Conservation (phyloP, 2,888 invertebrate genomes). For the Byasa hedistus region DNA sequence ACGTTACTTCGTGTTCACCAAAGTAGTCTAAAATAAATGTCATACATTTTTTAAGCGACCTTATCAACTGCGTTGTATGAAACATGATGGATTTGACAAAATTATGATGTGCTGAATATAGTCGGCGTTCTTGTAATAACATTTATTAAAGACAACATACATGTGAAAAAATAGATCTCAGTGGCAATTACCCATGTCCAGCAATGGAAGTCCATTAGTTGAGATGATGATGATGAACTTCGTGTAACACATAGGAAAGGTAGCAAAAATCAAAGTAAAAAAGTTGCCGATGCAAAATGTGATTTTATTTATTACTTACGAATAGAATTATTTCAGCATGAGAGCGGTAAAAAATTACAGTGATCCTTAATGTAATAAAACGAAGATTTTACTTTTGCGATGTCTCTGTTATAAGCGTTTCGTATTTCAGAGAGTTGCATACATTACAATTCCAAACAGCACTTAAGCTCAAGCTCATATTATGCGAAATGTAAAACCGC, state of each 20-base stretch:
- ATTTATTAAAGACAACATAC: not conserved
- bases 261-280: too few relatives aligned
- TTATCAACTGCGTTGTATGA: not conserved
- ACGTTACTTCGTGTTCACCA: not conserved
- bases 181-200: too few relatives aligned
- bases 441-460: conserved; percentile 17
- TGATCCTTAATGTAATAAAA: not conserved
- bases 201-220: too few relatives aligned
- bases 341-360: not conserved
- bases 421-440: conserved; percentile 4
- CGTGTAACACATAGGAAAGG: too few relatives aligned
- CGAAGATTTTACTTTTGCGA: not conserved
- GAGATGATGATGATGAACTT: too few relatives aligned
- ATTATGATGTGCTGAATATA: not conserved
- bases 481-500: conserved; percentile 21
- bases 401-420: not conserved
- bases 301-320: too few relatives aligned
- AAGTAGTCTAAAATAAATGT: not conserved
- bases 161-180: too few relatives aligned
- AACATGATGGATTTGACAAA: not conserved
- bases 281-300: too few relatives aligned
- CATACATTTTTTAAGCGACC: not conserved
- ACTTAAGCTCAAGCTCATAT: conserved; percentile 10
- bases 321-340: too few relatives aligned
- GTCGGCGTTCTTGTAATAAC: not conserved